Evolutionary conservation across 2,797 vertebrate species (phyloP).

Genomic region (Micromesistius poutassou): DNA sequence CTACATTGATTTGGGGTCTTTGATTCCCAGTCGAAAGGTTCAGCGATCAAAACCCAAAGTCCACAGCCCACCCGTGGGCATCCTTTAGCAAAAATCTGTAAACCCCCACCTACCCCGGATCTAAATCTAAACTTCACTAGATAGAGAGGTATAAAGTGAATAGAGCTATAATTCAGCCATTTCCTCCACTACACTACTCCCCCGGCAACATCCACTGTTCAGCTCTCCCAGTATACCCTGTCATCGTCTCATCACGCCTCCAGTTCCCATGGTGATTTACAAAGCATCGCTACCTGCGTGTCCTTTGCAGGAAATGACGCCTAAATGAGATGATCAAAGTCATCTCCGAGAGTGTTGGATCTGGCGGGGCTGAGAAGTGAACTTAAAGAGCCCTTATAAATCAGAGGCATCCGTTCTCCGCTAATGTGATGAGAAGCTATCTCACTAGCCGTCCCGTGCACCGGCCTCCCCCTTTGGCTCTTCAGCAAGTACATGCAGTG

Average conservation of each 20-base stretch:
- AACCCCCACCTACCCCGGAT: background rate
- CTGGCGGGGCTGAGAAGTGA: conserved; percentile 55
- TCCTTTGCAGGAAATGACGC: conserved; percentile 59
- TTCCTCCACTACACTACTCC: background rate
- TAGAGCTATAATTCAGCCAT: background rate
- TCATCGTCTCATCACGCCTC: background rate
- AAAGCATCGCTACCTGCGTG: conserved; percentile 45
- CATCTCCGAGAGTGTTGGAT: conserved; percentile 63
- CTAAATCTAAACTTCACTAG: background rate
- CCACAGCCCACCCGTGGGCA: background rate
- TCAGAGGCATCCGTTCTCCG: conserved; percentile 59
- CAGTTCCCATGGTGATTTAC: conserved; percentile 56
- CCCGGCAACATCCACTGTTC: background rate
- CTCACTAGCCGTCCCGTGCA: conserved; percentile 51
- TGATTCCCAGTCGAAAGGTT: background rate
- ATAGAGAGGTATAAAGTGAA: background rate
- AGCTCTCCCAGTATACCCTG: conserved; percentile 18
- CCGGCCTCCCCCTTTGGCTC: conserved; percentile 59
- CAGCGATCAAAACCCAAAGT: background rate
- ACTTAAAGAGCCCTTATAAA: conserved; percentile 70
- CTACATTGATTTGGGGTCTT: background rate
- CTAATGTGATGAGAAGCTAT: conserved; percentile 71
- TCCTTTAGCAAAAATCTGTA: background rate
- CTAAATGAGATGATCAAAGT: conserved; percentile 68
- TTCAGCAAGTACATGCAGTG: conserved; percentile 43